Percentiles rank a stretch among this genome's conserved stretches.
Conservation (phyloP, 2,797 vertebrate genomes). For the Champsocephalus gunnari region DNA sequence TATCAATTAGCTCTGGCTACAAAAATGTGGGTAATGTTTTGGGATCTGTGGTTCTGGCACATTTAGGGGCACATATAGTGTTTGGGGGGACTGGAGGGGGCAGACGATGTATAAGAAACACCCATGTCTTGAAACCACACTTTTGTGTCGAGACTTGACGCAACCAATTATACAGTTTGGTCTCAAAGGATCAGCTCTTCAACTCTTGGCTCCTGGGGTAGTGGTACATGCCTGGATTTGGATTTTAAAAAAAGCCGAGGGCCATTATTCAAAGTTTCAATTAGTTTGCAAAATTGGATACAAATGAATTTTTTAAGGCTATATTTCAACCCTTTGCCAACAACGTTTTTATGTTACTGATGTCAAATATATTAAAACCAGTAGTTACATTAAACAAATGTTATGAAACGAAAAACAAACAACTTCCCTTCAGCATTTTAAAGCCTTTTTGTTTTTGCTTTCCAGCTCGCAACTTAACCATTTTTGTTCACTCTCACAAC, state of each 20-base stretch:
- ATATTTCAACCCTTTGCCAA: constrained; percentile 39
- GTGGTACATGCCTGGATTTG: constrained; percentile 47
- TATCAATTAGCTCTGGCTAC: constrained; percentile 77
- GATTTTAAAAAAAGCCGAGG: neutral
- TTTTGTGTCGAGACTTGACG: constrained; percentile 54
- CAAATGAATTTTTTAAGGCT: constrained; percentile 32
- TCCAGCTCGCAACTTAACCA: neutral
- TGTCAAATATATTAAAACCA: constrained; percentile 45
- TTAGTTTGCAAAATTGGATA: constrained; percentile 25
- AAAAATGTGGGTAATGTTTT: constrained; percentile 57
- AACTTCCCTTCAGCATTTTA: neutral
- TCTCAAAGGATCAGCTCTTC: constrained; percentile 61
- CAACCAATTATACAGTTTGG: constrained; percentile 64
- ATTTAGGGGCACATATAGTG: constrained; percentile 53
- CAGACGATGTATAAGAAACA: constrained; percentile 61
- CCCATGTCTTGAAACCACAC: constrained; percentile 59
- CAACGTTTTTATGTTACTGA: constrained; percentile 28
- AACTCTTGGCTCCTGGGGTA: constrained; percentile 41
- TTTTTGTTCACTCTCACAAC: constrained; percentile 1
- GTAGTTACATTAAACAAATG: constrained; percentile 28
- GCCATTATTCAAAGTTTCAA: constrained; percentile 24
- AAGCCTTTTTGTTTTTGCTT: constrained; percentile 15
- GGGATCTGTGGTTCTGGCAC: constrained; percentile 54
- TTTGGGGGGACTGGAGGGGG: too few species aligned
- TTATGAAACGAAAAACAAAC: constrained; percentile 16